Percentiles rank a stretch among this genome's conserved stretches.
Evolutionary conservation across 23 tunicate genomes (phyloP).

Genomic region (Halocynthia aurantium): DNA sequence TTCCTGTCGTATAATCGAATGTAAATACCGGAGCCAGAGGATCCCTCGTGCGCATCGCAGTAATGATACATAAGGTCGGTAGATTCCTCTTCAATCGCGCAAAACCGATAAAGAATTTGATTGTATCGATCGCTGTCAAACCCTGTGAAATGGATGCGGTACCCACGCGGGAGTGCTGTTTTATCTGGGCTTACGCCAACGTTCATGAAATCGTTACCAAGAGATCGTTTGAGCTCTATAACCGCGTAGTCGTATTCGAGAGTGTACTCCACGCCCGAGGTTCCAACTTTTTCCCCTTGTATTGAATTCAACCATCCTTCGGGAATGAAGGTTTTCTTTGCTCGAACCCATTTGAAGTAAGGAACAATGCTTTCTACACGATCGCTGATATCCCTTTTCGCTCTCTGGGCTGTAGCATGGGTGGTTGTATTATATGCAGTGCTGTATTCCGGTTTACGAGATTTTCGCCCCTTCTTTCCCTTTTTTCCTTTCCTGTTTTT

Average conservation of each 20-base stretch:
- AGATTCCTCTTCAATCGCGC: conserved; percentile 77
- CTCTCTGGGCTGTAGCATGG: background rate
- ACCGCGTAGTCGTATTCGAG: conserved; percentile 87
- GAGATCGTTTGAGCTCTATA: conserved; percentile 49
- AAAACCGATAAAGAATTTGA: conserved; percentile 51
- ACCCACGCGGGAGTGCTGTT: conserved; percentile 42
- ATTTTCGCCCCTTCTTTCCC: background rate
- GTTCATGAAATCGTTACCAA: conserved; percentile 53
- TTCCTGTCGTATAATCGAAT: conserved; percentile 57
- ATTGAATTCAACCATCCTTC: conserved; percentile 40
- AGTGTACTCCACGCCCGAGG: conserved; percentile 3
- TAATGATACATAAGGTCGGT: conserved; percentile 73
- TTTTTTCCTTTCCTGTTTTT: conserved; percentile 18
- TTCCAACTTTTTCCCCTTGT: background rate
- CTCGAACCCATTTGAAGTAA: conserved; percentile 78
- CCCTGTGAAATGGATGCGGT: conserved; percentile 79
- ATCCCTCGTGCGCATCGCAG: conserved; percentile 71
- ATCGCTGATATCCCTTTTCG: conserved; percentile 12
- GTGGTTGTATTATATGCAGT: background rate
- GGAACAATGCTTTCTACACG: conserved; percentile 6
- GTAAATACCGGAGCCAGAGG: conserved; percentile 89
- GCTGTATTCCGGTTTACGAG: background rate
- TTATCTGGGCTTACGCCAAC: conserved; percentile 71
- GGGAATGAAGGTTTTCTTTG: conserved; percentile 45
- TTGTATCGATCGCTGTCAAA: conserved; percentile 28